Percentiles rank a stretch among this genome's conserved stretches.
Conservation (phyloP, 1,140 invertebrate species). For the Pachypsylla venusta region DNA sequence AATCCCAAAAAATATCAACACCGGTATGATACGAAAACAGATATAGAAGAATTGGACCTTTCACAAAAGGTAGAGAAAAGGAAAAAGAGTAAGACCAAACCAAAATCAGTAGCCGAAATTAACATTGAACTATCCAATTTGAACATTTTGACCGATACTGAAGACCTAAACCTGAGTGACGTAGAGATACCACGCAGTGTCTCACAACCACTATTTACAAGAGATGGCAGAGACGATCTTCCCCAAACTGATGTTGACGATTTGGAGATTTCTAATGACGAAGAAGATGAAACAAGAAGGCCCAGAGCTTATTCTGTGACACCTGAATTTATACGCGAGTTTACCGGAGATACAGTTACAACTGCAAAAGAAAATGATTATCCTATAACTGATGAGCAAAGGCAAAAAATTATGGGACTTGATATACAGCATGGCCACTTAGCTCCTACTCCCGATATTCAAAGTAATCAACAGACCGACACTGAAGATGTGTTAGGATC, state of each 20-base stretch:
- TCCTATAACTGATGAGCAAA: slow-evolving; percentile 22
- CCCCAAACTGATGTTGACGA: slow-evolving; percentile 25
- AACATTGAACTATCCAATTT: not conserved
- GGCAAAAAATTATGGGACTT: slow-evolving; percentile 13
- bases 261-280: slow-evolving; percentile 26
- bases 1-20: not conserved
- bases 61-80: slow-evolving; percentile 17
- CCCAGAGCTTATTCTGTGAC: slow-evolving; percentile 19
- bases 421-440: not conserved
- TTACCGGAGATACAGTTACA: slow-evolving; percentile 23
- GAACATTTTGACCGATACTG: slow-evolving; percentile 33
- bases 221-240: not conserved
- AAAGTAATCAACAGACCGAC: slow-evolving; percentile 30
- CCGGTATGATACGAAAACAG: slow-evolving; percentile 26
- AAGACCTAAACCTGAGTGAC: slow-evolving; percentile 37
- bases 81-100: slow-evolving; percentile 16
- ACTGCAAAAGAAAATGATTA: slow-evolving; percentile 24
- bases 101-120: slow-evolving; percentile 8
- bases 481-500: slow-evolving; percentile 31
- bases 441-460: slow-evolving; percentile 19
- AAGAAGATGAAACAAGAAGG: slow-evolving; percentile 23
- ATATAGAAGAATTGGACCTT: slow-evolving; percentile 36
- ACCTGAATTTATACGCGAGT: slow-evolving; percentile 23
- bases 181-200: slow-evolving; percentile 20
- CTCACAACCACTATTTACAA: not conserved